phyloP scores from a whole-genome alignment of 1,140 invertebrate species.

The Sitobion miscanthi region DNA sequence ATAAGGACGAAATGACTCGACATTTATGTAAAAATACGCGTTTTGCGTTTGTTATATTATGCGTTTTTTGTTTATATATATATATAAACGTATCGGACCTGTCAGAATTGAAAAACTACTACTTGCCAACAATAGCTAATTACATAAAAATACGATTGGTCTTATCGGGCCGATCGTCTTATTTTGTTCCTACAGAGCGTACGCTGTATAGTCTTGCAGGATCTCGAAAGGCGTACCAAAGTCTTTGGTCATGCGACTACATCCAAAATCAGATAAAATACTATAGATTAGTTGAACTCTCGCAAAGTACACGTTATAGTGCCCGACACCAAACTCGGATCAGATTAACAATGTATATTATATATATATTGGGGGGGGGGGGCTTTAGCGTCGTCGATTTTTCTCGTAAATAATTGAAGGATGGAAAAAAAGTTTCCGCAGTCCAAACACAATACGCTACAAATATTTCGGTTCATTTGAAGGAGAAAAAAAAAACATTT shows the following conservation, averaged over 20 bases:
- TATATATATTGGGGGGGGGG: background rate
- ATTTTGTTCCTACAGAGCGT: background rate
- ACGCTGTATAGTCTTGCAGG: background rate
- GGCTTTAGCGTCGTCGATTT: conserved; percentile 13
- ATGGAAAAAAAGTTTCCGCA: background rate
- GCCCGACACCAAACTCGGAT: conserved; percentile 39
- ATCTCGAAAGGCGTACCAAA: conserved; percentile 33
- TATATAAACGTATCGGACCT: background rate
- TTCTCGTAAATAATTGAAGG: conserved; percentile 37
- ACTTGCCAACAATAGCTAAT: conserved; percentile 43
- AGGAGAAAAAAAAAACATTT: background rate
- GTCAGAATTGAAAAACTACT: conserved; percentile 48
- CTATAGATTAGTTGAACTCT: conserved; percentile 41
- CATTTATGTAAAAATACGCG: conserved; percentile 19
- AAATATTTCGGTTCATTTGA: background rate
- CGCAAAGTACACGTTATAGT: conserved; percentile 32
- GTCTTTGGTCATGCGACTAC: conserved; percentile 16
- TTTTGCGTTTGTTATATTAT: background rate
- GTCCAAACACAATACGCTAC: background rate
- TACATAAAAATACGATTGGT: conserved; percentile 47
- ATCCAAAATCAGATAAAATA: conserved; percentile 47
- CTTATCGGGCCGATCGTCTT: conserved; percentile 27
- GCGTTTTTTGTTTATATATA: background rate
- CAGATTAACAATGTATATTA: conserved; percentile 27
- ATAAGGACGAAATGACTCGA: background rate